Evolutionary conservation across 2,113 vertebrate species (phyloP), one percentile per base, ranked within the genome.

Genomic region (Thomomys bottae): DNA sequence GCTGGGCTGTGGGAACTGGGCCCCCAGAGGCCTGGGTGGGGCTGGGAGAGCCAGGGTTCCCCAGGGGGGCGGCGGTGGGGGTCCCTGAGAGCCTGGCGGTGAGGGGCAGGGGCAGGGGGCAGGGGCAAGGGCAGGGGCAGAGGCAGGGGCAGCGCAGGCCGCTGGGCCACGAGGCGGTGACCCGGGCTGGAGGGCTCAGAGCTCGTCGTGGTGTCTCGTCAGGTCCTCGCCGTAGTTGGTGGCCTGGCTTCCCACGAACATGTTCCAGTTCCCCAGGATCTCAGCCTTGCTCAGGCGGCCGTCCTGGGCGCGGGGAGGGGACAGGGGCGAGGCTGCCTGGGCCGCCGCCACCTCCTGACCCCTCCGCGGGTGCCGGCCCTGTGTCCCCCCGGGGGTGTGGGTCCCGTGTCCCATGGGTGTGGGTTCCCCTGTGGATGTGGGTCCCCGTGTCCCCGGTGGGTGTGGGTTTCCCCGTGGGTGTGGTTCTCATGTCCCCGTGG

Each of bases 141-240:
- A 12, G 1, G 45, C 14, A 12, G 45, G 45, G 14, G 14, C n/a
- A n/a, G n/a, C n/a, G n/a, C n/a, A n/a, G n/a, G n/a, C 24, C 3
- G 0, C 0, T 28, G 80, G 49, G 36, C 38, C 20, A 26, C 6
- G 3, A n/a, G 76, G 42, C 38, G 1, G 30, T 2, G 70, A 15
- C 18, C 6, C n/a, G 9, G 71, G 26, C 36, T 36, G 5, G 0
- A 9, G 87, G 26, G 49, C 90, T 99, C 97, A 99, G 86, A 99
- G 98, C 95, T 99, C 99, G 0, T 99, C 99, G 0, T 99, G 99
- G 85, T 97, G 98, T 90, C 97, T 98, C 0, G 98, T 99, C 90
- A 99, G 97, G 95, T 99, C 99, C 94, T 99, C 98, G 1, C 99
- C 99, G 0, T 99, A 99, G 98, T 99, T 99, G 93, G 99, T 99